Evolutionary conservation across 1,140 invertebrate species (phyloP).

Genomic region (Glomeris maerens): DNA sequence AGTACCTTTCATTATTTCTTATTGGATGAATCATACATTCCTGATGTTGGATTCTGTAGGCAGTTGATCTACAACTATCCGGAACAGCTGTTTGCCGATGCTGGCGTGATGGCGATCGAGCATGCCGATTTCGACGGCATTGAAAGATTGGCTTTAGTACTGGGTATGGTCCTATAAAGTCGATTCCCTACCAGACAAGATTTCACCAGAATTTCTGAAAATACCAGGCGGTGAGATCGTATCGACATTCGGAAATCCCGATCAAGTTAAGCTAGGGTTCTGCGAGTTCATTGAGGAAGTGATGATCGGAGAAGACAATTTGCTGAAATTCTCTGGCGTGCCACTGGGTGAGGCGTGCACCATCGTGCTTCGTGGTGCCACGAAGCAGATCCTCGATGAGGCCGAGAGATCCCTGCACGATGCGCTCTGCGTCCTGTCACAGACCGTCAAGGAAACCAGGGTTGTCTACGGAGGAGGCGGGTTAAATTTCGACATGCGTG

Average conservation of each 20-base stretch:
- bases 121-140: constrained; percentile 99
- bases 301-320: constrained; percentile 94
- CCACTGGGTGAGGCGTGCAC: constrained; percentile 92
- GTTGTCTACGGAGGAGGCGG: constrained; percentile 82
- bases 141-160: constrained; percentile 92
- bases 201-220: not conserved
- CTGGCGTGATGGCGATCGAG: constrained; percentile 97
- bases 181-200: not conserved
- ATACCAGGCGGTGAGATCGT: constrained; percentile 79
- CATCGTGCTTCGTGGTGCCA: constrained; percentile 93
- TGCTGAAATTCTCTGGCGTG: constrained; percentile 91
- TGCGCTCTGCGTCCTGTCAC: constrained; percentile 89
- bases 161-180: constrained; percentile 31
- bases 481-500: constrained; percentile 3
- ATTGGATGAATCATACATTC: not conserved
- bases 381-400: constrained; percentile 97
- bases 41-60: constrained; percentile 34
- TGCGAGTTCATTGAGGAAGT: constrained; percentile 95
- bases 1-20: not conserved
- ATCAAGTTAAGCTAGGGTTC: constrained; percentile 76
- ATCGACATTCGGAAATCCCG: constrained; percentile 93
- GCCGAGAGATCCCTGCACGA: constrained; percentile 96
- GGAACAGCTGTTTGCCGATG: constrained; percentile 97
- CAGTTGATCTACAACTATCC: constrained; percentile 99
- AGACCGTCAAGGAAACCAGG: constrained; percentile 84